These are phyloP conservation scores for Platycheirus albimanus DNA, from an alignment of 2,888 invertebrate genomes.

Conservation along the genomic window DNA sequence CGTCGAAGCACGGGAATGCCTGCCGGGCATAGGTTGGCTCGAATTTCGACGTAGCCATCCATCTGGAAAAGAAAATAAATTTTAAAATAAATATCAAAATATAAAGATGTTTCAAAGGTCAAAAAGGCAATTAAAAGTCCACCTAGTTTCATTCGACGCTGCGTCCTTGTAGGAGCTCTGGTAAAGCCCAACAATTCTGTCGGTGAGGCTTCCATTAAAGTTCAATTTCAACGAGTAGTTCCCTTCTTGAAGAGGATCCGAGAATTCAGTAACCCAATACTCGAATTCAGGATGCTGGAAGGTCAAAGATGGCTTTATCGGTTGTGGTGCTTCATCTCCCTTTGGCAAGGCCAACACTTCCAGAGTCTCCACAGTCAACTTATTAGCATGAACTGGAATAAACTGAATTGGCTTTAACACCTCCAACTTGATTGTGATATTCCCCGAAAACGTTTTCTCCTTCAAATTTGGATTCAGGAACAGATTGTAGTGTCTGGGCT, in stretches of 20 bases:
- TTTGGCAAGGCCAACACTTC: constrained; percentile 79
- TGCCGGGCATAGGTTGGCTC: constrained; percentile 96
- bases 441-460: constrained; percentile 85
- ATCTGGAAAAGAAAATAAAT: constrained; percentile 87
- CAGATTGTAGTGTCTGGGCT: constrained; percentile 86
- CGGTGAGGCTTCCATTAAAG: constrained; percentile 87
- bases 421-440: constrained; percentile 84
- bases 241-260: constrained; percentile 79
- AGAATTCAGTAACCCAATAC: constrained; percentile 82
- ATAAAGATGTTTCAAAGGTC: neutral
- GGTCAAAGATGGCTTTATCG: constrained; percentile 77
- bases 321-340: constrained; percentile 75
- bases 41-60: constrained; percentile 95
- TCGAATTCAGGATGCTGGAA: constrained; percentile 80
- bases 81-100: constrained; percentile 4
- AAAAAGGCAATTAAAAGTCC: constrained; percentile 62
- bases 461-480: constrained; percentile 86
- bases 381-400: constrained; percentile 84
- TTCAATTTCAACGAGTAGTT: constrained; percentile 85
- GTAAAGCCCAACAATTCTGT: constrained; percentile 90
- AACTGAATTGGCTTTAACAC: constrained; percentile 82
- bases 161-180: constrained; percentile 85
- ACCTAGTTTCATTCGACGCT: constrained; percentile 79
- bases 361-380: constrained; percentile 83
- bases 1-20: constrained; percentile 98